A percentile compares a stretch with the other conserved stretches of the same genome.
Conservation (phyloP, 2,797 vertebrate species). For the Rhabdophis nuchalis region DNA sequence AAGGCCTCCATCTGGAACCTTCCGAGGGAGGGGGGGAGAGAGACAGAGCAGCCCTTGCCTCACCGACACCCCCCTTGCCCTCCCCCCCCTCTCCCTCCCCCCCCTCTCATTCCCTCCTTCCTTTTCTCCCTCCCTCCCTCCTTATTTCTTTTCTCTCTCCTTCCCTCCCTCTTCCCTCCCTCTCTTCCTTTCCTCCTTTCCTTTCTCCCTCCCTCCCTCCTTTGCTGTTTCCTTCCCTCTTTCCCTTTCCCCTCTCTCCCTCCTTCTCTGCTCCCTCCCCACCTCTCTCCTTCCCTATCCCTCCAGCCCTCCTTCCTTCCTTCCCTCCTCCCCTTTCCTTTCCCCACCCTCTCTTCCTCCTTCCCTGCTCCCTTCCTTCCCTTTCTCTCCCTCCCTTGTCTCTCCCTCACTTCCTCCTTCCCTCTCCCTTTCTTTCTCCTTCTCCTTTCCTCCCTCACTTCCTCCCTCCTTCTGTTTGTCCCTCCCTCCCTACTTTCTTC, state of each 20-base stretch:
- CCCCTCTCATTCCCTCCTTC: accelerated
- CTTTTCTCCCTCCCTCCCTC: too few relatives aligned
- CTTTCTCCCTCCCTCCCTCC: neutral
- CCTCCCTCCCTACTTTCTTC: neutral
- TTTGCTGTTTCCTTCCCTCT: neutral
- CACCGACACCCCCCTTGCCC: too few relatives aligned
- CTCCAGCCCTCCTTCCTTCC: accelerated
- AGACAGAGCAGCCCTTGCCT: too few relatives aligned
- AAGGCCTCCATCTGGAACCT: constrained; percentile 78
- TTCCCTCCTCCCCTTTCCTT: neutral
- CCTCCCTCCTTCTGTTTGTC: constrained; percentile 53
- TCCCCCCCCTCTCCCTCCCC: neutral
- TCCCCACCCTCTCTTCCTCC: too few relatives aligned
- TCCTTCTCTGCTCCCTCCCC: too few relatives aligned
- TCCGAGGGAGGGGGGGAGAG: constrained; percentile 22
- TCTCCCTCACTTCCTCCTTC: too few relatives aligned
- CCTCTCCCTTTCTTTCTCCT: neutral
- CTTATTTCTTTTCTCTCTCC: too few relatives aligned
- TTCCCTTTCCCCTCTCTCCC: too few relatives aligned
- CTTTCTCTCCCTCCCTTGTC: accelerated
- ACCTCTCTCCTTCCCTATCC: too few relatives aligned
- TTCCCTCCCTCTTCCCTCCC: too few relatives aligned
- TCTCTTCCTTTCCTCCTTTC: too few relatives aligned
- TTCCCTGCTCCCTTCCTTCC: too few relatives aligned
- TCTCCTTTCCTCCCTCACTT: constrained; percentile 36